phyloP scores from a whole-genome alignment of 2,797 vertebrate species.

The Melanotaenia pygmaea region DNA sequence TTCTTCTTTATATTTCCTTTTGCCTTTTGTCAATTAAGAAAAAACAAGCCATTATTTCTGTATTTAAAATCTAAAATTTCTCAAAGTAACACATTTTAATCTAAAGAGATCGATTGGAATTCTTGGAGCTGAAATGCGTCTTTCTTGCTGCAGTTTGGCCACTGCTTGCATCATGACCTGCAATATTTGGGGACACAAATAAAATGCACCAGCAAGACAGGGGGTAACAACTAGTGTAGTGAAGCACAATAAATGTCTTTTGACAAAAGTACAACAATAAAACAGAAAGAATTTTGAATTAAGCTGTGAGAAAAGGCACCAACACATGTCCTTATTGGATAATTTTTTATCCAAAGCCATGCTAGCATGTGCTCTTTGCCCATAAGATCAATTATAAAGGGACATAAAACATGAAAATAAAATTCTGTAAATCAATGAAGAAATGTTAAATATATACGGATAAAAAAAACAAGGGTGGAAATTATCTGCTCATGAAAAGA shows the following conservation, averaged over 20 bases:
- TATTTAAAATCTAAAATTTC: not conserved
- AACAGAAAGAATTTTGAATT: conserved; percentile 13
- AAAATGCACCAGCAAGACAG: conserved; percentile 19
- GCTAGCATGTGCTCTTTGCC: not conserved
- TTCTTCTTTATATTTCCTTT: too few species aligned
- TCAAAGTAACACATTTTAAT: conserved; percentile 21
- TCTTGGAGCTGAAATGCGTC: conserved; percentile 30
- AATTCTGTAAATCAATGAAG: not conserved
- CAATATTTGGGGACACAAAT: conserved; percentile 38
- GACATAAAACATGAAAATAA: not conserved
- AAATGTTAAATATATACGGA: not conserved
- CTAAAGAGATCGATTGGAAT: conserved; percentile 32
- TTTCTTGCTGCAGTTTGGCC: conserved; percentile 56
- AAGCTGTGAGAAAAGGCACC: conserved; percentile 11
- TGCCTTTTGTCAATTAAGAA: too few species aligned
- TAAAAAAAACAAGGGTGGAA: not conserved
- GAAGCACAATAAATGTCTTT: conserved; percentile 34
- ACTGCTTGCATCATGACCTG: conserved; percentile 64
- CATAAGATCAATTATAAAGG: not conserved
- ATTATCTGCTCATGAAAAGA: not conserved
- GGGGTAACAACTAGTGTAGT: conserved; percentile 38
- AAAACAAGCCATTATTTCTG: too few species aligned
- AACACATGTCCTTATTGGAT: conserved; percentile 20
- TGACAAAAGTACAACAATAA: conserved; percentile 43
- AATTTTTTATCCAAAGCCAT: not conserved